Evolutionary conservation across 2,888 invertebrate genomes (phyloP).

Genomic region (Pteria penguin): DNA sequence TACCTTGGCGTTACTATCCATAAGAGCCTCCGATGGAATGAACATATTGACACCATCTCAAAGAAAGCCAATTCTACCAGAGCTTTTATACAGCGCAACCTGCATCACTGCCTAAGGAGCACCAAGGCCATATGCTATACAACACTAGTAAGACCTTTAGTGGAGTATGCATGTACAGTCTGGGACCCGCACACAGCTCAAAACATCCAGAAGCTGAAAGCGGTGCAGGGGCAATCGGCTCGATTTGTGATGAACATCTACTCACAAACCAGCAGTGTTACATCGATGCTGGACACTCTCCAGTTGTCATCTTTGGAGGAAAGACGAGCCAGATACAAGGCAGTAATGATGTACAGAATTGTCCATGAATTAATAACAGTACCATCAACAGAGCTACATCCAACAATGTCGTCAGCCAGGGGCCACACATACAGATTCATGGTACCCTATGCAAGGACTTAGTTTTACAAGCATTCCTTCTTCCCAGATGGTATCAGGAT

Average conservation of each 20-base stretch:
- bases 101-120: too few species aligned
- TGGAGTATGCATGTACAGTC: not conserved
- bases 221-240: not conserved
- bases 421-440: not conserved
- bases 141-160: constrained; percentile 8
- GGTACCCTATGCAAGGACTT: constrained; percentile 3
- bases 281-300: constrained; percentile 19
- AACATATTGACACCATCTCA: not conserved
- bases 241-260: constrained; percentile 3
- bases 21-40: not conserved
- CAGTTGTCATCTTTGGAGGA: too few species aligned
- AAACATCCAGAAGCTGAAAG: constrained; percentile 5
- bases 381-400: not conserved
- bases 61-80: not conserved
- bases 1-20: not conserved
- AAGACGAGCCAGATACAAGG: not conserved
- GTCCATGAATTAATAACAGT: not conserved
- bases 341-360: constrained; percentile 11
- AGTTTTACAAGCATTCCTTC: not conserved
- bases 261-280: constrained; percentile 21
- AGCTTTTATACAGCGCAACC: not conserved
- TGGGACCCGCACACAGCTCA: constrained; percentile 25
- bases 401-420: not conserved
- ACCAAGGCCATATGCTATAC: constrained; percentile 13
- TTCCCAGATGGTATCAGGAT: constrained; percentile 13